Evolutionary conservation across 2,888 invertebrate species (phyloP).

Genomic region (Polydrusus tereticollis): DNA sequence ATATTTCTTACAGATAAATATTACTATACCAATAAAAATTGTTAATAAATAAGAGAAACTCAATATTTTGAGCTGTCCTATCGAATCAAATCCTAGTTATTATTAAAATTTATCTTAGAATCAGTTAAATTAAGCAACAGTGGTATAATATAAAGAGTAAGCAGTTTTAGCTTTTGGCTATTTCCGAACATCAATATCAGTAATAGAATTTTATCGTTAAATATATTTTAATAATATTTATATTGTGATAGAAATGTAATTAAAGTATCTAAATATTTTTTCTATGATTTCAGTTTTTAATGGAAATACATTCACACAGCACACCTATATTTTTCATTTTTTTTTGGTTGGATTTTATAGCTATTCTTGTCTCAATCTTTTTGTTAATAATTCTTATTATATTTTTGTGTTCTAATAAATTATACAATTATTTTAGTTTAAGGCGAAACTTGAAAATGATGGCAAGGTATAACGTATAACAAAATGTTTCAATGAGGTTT

Average conservation of each 20-base stretch:
- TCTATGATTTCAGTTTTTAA: conserved; percentile 62
- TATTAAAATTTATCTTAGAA: not conserved
- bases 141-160: conserved; percentile 61
- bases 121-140: conserved; percentile 61
- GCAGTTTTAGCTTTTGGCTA: conserved; percentile 60
- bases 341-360: conserved; percentile 54
- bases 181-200: conserved; percentile 45
- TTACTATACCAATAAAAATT: not conserved
- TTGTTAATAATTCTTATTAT: conserved; percentile 24
- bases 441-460: conserved; percentile 6
- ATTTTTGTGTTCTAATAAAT: not conserved
- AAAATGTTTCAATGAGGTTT: not conserved
- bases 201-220: conserved; percentile 46
- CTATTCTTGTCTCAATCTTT: conserved; percentile 64
- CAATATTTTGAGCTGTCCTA: not conserved
- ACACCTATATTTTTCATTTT: conserved; percentile 60
- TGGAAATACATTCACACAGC: conserved; percentile 66
- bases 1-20: too few species aligned
- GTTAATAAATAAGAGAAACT: not conserved
- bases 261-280: conserved; percentile 61
- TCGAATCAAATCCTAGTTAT: not conserved
- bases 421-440: conserved; percentile 5
- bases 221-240: conserved; percentile 51
- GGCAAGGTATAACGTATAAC: not conserved
- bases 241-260: conserved; percentile 64